phyloP scores from a whole-genome alignment of 2,797 vertebrate species.

The Lepidocolaptes lacrymiger region DNA sequence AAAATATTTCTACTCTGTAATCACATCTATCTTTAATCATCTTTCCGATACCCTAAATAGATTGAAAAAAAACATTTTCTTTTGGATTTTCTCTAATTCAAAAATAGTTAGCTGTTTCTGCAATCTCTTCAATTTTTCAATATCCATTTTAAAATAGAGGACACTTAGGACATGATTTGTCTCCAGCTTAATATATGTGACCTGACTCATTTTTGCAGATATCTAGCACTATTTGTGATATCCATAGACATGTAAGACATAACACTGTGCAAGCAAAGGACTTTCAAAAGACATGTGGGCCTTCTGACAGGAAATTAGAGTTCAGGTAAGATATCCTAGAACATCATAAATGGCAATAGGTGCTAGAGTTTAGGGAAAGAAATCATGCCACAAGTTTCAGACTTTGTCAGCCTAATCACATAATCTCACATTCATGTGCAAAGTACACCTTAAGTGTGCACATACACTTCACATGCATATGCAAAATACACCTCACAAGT shows the following conservation, averaged over 20 bases:
- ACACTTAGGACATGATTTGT: not conserved
- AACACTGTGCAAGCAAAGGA: not conserved
- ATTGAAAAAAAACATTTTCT: not conserved
- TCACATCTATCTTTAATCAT: not conserved
- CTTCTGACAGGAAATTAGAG: not conserved
- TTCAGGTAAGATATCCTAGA: not conserved
- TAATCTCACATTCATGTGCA: not conserved
- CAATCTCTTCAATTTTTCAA: not conserved
- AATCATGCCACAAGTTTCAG: not conserved
- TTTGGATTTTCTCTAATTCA: not conserved
- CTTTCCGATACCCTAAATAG: not conserved
- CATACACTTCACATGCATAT: not conserved
- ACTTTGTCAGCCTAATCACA: not conserved
- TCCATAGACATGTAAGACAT: not conserved
- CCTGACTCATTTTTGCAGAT: not conserved
- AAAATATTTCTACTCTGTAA: not conserved
- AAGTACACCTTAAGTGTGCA: not conserved
- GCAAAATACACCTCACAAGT: not conserved
- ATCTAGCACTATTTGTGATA: not conserved
- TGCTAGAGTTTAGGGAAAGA: not conserved
- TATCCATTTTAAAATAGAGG: not conserved
- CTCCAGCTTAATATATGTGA: not conserved
- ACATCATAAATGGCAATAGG: not conserved
- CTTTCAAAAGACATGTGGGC: not conserved
- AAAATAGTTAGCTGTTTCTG: not conserved